Conservation (phyloP, 2,797 vertebrate species). For the Astyanax mexicanus region DNA sequence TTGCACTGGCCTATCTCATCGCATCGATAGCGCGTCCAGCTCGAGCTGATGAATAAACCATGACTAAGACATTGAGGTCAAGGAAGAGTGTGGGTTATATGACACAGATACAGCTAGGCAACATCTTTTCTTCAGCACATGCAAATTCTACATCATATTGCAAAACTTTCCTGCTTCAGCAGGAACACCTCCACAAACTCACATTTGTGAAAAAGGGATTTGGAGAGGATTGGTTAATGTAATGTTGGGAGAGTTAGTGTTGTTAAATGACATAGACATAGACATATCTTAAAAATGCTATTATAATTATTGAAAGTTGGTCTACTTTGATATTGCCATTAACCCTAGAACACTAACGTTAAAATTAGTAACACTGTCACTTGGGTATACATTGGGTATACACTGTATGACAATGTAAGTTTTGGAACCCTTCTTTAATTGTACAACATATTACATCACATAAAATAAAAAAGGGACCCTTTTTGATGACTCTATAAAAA, state of each 20-base stretch:
- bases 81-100: slow-evolving; percentile 13
- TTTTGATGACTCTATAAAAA: too few relatives aligned
- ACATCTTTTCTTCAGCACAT: neutral
- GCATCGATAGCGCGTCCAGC: neutral
- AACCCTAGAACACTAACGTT: too few relatives aligned
- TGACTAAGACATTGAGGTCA: slow-evolving; percentile 8
- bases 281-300: neutral
- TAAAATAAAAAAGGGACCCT: too few relatives aligned
- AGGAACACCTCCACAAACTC: neutral
- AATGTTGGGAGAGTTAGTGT: neutral
- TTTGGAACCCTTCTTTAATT: too few relatives aligned
- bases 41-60: slow-evolving; percentile 22
- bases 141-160: slow-evolving; percentile 12
- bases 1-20: neutral
- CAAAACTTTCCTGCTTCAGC: neutral
- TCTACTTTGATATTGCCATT: neutral
- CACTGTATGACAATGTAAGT: too few relatives aligned
- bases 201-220: slow-evolving; percentile 15
- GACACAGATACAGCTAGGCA: slow-evolving; percentile 3
- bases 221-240: neutral
- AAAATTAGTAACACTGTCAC: too few relatives aligned
- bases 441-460: too few relatives aligned
- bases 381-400: too few relatives aligned
- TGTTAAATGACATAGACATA: neutral
- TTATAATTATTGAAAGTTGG: neutral